Base-by-base conservation (phyloP, 2,113 vertebrate genomes). In the Capreolus pygargus region DNA sequence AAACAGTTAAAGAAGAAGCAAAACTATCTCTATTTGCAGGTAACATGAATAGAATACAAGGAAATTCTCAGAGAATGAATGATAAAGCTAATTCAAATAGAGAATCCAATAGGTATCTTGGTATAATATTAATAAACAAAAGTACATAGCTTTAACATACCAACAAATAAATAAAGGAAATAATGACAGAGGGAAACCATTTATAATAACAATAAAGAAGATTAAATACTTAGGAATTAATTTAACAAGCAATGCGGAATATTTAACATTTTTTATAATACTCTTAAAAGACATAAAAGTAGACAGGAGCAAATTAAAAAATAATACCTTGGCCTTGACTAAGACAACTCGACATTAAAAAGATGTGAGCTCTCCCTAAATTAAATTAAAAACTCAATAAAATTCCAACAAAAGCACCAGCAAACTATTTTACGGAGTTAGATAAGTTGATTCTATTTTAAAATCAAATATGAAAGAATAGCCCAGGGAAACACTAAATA, bases 161-260 rank as follows among this genome's bases (percentile, higher is more conserved):
- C 21, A 86, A 70, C 47, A 89, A 64, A 43, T 23, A 47, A 64
- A 64, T 36, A 78, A 74, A 86, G 6, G 54, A n/a, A 39, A 79
- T 70, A 83, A 55, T 61, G 36, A 84, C 12, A 45, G 6, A 58
- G 1, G 86, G 88, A 92, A 50, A 4, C 28, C 19, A 84, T 74
- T 70, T 67, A 19, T 3, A 78, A 64, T 28, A 78, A 27, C 5
- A 88, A 36, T 45, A 70, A 64, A 86, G 33, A 60, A 94, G 28
- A 88, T 91, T 93, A 97, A 87, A 43, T 79, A 74, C 43, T 92
- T 76, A 54, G 30, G 52, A 79, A 43, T 95, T 81, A 86, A 89
- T 94, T 86, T 81, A 89, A 84, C 36, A 91, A 92, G 36, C 43
- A 81, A 87, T 82, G 28, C n/a, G 23, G 47, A 61, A 96, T 57